Percentiles rank a stretch among this genome's conserved stretches.
Conservation (phyloP, 2,888 invertebrate genomes). For the Trichopoda pennipes region DNA sequence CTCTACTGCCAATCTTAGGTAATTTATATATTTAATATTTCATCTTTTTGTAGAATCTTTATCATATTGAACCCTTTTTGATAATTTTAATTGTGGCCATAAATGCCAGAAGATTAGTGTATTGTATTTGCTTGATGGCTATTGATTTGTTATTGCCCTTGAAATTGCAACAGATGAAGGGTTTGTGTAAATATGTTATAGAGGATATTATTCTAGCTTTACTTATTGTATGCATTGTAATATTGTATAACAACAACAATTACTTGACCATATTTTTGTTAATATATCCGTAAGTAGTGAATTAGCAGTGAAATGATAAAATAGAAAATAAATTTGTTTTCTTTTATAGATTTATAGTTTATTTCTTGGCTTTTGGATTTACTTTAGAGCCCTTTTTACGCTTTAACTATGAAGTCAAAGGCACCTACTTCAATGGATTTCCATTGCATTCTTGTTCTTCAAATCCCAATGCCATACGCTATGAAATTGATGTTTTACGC, state of each 20-base stretch:
- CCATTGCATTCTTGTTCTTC: constrained; percentile 90
- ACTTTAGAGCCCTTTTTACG: constrained; percentile 90
- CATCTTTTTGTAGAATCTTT: constrained; percentile 89
- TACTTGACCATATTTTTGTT: constrained; percentile 90
- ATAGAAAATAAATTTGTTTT: not conserved
- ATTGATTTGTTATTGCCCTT: constrained; percentile 80
- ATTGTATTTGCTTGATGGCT: constrained; percentile 83
- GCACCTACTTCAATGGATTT: constrained; percentile 82
- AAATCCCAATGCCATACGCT: constrained; percentile 86
- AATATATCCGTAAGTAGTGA: constrained; percentile 90
- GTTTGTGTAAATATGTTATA: constrained; percentile 80
- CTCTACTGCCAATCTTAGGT: not conserved
- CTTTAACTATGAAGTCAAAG: constrained; percentile 78
- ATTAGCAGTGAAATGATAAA: not conserved
- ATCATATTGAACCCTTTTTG: constrained; percentile 94
- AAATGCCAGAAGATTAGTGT: constrained; percentile 89
- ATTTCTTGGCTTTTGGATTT: constrained; percentile 91
- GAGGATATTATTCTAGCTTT: constrained; percentile 83
- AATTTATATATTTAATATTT: not conserved
- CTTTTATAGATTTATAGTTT: constrained; percentile 85
- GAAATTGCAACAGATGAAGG: constrained; percentile 80
- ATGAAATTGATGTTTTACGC: constrained; percentile 92
- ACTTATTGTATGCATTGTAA: constrained; percentile 86
- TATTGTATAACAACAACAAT: constrained; percentile 88
- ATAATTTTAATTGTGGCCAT: constrained; percentile 91